phyloP scores from a whole-genome alignment of 2,888 invertebrate species.

The Poecilus cupreus region DNA sequence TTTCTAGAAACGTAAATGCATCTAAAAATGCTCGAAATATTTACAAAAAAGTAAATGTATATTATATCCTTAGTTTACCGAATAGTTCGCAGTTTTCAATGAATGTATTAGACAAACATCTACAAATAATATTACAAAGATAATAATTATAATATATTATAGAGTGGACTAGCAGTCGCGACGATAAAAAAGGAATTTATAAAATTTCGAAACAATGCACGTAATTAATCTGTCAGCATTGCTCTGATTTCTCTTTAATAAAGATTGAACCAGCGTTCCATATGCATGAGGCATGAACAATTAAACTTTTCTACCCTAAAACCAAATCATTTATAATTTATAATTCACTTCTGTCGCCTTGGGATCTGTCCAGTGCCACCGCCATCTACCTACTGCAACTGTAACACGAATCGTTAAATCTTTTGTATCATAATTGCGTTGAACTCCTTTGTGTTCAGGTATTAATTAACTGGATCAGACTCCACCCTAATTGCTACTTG shows the following conservation, averaged over 20 bases:
- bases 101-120: no score
- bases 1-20: no score
- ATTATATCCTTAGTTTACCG: no score
- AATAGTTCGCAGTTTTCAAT: no score
- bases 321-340: slow-evolving; percentile 9
- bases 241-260: slow-evolving; percentile 26
- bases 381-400: neutral
- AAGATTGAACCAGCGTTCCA: neutral
- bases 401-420: neutral
- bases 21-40: no score
- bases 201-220: no score
- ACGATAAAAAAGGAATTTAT: no score
- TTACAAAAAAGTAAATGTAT: no score
- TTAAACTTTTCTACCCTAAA: neutral
- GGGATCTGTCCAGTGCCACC: neutral
- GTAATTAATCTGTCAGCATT: neutral
- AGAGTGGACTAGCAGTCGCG: no score
- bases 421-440: neutral
- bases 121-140: no score
- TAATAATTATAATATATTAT: no score
- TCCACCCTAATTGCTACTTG: slow-evolving; percentile 32
- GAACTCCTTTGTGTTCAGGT: neutral
- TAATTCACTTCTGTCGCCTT: slow-evolving; percentile 10
- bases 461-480: slow-evolving; percentile 2
- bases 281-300: slow-evolving; percentile 24